Conservation (phyloP, 1,140 invertebrate genomes). For the Lycorma delicatula region DNA sequence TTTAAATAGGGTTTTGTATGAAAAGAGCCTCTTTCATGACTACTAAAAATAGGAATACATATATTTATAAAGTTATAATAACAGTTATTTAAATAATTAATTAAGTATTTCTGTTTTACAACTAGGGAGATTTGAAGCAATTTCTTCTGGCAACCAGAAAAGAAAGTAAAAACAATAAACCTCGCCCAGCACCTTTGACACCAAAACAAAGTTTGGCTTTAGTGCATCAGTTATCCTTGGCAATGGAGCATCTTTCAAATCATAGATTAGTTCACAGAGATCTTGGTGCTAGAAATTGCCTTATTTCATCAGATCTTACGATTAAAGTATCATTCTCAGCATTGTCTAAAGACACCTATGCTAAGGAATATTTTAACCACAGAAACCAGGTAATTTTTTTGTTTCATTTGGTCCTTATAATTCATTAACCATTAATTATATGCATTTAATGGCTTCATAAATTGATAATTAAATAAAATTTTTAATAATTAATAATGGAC, state of each 20-base stretch:
- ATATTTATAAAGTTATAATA: slow-evolving; percentile 15
- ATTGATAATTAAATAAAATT: neutral
- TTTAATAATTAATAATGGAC: too few species aligned
- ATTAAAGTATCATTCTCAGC: slow-evolving; percentile 77
- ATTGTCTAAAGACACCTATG: slow-evolving; percentile 74
- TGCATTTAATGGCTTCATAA: neutral
- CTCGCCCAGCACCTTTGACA: slow-evolving; percentile 35
- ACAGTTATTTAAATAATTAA: slow-evolving; percentile 12
- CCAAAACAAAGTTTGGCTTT: slow-evolving; percentile 59
- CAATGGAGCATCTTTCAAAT: slow-evolving; percentile 71
- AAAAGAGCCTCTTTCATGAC: neutral
- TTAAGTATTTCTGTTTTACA: slow-evolving; percentile 21
- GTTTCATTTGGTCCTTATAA: neutral
- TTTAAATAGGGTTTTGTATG: too few species aligned
- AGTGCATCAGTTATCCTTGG: slow-evolving; percentile 70
- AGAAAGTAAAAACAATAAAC: slow-evolving; percentile 35
- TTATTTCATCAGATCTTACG: slow-evolving; percentile 71
- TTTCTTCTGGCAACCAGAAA: slow-evolving; percentile 72
- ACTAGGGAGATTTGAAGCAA: slow-evolving; percentile 84
- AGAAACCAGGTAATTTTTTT: slow-evolving; percentile 55
- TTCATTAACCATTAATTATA: neutral
- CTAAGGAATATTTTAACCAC: slow-evolving; percentile 74
- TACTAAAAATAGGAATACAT: neutral
- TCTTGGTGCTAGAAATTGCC: slow-evolving; percentile 86
- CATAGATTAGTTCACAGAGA: slow-evolving; percentile 75